Evolutionary conservation across 2,797 vertebrate genomes (phyloP).

Genomic region (Lutjanus argentimaculatus): DNA sequence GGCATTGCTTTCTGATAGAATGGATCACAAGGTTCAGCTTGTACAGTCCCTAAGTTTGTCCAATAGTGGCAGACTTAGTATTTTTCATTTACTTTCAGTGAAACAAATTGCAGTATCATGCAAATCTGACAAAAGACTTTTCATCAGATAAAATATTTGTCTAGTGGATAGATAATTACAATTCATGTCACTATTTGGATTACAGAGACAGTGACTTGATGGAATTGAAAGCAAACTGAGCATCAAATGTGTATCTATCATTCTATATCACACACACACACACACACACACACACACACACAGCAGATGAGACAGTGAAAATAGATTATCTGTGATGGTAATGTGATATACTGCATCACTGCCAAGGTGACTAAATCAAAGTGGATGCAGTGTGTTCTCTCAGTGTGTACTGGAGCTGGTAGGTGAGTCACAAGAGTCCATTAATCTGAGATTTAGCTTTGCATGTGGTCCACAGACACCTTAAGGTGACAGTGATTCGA

Average conservation of each 20-base stretch:
- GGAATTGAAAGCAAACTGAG: background rate
- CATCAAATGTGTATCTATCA: background rate
- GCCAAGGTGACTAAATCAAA: constrained; percentile 53
- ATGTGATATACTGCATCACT: constrained; percentile 49
- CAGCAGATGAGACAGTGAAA: constrained; percentile 20
- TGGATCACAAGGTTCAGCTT: background rate
- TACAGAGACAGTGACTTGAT: background rate
- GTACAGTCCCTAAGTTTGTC: background rate
- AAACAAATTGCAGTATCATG: background rate
- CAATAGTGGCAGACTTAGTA: background rate
- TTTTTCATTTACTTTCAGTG: background rate
- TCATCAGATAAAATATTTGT: background rate
- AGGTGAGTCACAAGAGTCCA: constrained; percentile 32
- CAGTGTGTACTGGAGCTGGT: constrained; percentile 2
- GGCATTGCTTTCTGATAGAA: background rate
- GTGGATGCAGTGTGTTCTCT: constrained; percentile 22
- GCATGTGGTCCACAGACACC: constrained; percentile 23
- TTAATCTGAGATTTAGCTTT: constrained; percentile 46
- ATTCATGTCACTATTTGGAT: background rate
- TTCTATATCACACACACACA: background rate
- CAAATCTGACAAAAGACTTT: background rate
- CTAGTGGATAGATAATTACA: background rate
- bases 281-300: constrained; percentile 10
- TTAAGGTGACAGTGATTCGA: constrained; percentile 7
- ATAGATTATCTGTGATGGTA: constrained; percentile 44